phyloP scores from a whole-genome alignment of 2,113 vertebrate species.

The Coreoperca whiteheadi region DNA sequence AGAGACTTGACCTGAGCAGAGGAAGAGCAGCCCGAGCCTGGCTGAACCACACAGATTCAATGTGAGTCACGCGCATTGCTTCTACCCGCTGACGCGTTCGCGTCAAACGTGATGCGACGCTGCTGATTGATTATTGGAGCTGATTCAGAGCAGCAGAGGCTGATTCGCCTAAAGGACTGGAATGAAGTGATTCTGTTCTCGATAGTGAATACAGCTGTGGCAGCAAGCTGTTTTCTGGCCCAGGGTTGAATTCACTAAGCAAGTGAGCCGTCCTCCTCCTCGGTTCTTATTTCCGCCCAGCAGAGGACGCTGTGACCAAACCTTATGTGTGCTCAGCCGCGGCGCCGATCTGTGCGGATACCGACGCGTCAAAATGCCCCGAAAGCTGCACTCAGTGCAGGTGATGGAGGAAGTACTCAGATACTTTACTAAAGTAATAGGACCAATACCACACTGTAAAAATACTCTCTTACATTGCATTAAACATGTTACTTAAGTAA shows the following conservation, averaged over 20 bases:
- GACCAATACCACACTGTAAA: background rate
- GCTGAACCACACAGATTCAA: background rate
- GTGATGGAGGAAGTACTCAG: background rate
- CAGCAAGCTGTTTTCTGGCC: background rate
- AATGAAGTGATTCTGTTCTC: background rate
- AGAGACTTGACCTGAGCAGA: background rate
- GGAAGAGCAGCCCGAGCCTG: background rate
- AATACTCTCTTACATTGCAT: too few species aligned
- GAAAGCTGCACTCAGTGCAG: background rate
- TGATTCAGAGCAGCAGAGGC: background rate
- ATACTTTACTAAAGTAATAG: background rate
- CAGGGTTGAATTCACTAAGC: background rate
- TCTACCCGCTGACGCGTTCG: too few species aligned
- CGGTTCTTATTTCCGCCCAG: background rate
- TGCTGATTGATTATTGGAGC: background rate
- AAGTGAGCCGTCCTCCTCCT: background rate
- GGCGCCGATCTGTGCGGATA: background rate
- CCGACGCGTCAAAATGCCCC: background rate
- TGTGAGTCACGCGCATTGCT: too few species aligned
- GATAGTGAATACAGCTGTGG: too few species aligned
- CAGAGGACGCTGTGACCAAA: conserved; percentile 42
- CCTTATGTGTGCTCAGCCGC: background rate
- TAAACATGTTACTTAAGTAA: too few species aligned
- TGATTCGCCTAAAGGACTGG: background rate
- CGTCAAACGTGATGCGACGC: background rate